Base-by-base conservation (phyloP, 1,140 invertebrate species). In the Radopholus similis region DNA sequence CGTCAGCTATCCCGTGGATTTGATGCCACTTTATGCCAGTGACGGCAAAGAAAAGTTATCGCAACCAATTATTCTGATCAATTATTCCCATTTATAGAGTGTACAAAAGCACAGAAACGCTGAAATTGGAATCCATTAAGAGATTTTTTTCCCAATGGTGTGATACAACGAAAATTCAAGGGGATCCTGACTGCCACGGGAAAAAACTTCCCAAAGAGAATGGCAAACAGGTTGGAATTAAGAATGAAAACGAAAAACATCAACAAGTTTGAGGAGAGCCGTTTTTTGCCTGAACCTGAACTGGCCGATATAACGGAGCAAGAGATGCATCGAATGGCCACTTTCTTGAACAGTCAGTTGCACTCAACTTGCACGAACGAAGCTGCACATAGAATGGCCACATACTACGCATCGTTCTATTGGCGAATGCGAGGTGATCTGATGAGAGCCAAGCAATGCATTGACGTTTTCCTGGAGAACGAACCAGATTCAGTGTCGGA, bases 391-490 rank as follows among this genome's bases (percentile, higher is more conserved):
- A 11, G 37, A 37, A 30, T 28, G 28, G 63, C 63, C 4, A 4
- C 23, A 32, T 65, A 65, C 54, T 65, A 56, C 37, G 42, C 63
- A 15, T 6, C 23, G 28, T 65, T 65, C 26, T 65, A 65, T 21
- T 65, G 63, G 63, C 51, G 63, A 30, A 55, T 65, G 32, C 42
- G 38, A 53, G 63, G 63, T 15, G 42, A 65, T 58, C 47, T 51
- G 23, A 13, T 18, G 6, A 28, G 23, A 26, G 42, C 63, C n/a
- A 40, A 55, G 30, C 53, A 56, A 26, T 65, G 63, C 30, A 18
- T 65, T 28, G 28, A 15, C n/a, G 13, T 26, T 18, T 60, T 54
- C 35, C 35, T 65, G 55, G 18, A 56, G 26, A 26, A 30, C 23
- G 42, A 58, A n/a, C 40, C 40, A 8, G 49, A 65, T 35, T 30